A percentile compares a stretch with the other conserved stretches of the same genome.
Conservation (phyloP, 23 tunicate genomes). For the Trididemnum nubilum region DNA sequence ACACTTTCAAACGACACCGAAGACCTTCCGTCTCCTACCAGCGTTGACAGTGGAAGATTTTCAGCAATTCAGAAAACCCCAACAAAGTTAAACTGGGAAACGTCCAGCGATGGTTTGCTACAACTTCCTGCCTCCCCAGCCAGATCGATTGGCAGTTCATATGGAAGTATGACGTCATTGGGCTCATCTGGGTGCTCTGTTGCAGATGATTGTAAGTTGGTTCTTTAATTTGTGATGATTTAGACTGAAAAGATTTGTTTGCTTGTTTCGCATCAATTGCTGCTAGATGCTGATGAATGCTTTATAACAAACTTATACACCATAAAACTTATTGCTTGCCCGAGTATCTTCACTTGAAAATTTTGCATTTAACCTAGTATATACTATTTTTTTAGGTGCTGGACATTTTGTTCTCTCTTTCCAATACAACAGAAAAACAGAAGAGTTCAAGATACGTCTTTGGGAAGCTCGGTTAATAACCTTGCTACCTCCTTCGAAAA, state of each 20-base stretch:
- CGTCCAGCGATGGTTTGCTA: not conserved
- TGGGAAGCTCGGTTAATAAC: conserved; percentile 53
- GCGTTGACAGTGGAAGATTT: conserved; percentile 36
- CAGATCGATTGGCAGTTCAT: conserved; percentile 54
- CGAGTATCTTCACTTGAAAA: too few relatives aligned
- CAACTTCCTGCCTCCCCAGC: conserved; percentile 39
- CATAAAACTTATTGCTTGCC: too few relatives aligned
- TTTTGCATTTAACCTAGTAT: too few relatives aligned
- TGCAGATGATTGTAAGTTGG: conserved; percentile 72
- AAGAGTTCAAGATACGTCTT: conserved; percentile 50
- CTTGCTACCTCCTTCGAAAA: conserved; percentile 38
- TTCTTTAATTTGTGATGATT: too few relatives aligned
- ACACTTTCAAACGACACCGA: not conserved
- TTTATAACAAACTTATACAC: not conserved
- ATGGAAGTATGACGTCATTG: conserved; percentile 71
- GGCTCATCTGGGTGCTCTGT: conserved; percentile 65
- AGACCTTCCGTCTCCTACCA: not conserved
- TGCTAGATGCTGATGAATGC: not conserved
- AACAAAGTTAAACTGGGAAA: conserved; percentile 12
- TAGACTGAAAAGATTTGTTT: too few relatives aligned
- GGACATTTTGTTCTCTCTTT: conserved; percentile 72
- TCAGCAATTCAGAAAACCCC: conserved; percentile 2
- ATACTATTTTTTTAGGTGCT: conserved; percentile 60
- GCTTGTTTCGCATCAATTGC: too few relatives aligned
- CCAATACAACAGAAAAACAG: conserved; percentile 76